Base-by-base conservation (phyloP, 2,888 invertebrate species). In the Micropterix aruncella region DNA sequence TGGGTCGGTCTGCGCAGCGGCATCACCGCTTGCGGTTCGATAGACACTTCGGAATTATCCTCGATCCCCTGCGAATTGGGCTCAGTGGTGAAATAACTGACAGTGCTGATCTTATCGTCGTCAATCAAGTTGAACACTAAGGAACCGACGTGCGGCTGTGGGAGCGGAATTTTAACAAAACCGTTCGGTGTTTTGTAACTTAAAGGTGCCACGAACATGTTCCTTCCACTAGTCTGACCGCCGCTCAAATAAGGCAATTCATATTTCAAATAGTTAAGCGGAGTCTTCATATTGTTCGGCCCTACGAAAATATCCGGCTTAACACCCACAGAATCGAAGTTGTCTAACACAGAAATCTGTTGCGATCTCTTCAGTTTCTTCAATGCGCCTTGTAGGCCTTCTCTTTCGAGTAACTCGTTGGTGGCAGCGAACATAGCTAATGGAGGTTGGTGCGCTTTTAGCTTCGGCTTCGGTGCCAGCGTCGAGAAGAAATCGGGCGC, bases 61-160 rank as follows among this genome's bases (percentile, higher is more conserved):
- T 56, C 53, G 3, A 48, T 43, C 12, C 50, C 37, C n/a, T 57
- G 51, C n/a, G 58, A 44, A 7, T 60, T 57, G 17, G 52, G 51
- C 47, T 65, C 66, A 45, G 56, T 60, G 17, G 66, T 68, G 50
- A 63, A 63, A 27, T 27, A 27, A 12, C 27, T 27, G 5, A 27
- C 27, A 12, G 27, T 27, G 12, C 12, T 47, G 18, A 16, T 7
- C 12, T 27, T 27, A 5, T 27, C 27, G 12, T 27, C 27, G 5
- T 27, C 27, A 12, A 12, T 27, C 3, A 75, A 70, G 53, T 81
- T 80, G 1, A 89, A 75, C 0, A 90, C 85, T 2, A 90, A 85
- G 1, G 88, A 88, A 1, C 89, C 89, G 0, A 90, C 87, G 54
- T 90, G 89, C 1, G 89, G 89, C 12, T 87, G 81, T 1, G 89